Evolutionary conservation across 1,140 invertebrate genomes (phyloP).

Genomic region (Drosophila equinoxialis): DNA sequence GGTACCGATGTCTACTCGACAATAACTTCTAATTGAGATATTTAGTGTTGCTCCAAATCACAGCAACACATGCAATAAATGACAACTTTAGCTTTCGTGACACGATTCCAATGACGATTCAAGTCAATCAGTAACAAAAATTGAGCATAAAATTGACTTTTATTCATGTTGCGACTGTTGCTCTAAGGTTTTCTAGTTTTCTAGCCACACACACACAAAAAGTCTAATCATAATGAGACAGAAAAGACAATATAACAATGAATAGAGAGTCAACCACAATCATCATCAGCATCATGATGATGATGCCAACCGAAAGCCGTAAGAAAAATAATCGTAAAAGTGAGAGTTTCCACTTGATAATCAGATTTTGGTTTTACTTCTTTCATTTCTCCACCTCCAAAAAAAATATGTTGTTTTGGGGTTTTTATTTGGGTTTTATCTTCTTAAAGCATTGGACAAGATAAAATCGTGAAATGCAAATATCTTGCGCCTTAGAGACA

Average conservation of each 20-base stretch:
- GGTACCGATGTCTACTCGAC: conserved; percentile 32
- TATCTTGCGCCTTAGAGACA: conserved; percentile 48
- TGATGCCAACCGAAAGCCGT: conserved; percentile 64
- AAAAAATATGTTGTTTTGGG: conserved; percentile 12
- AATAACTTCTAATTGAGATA: conserved; percentile 77
- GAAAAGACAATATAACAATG: conserved; percentile 54
- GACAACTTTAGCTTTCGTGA: conserved; percentile 44
- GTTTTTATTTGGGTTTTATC: conserved; percentile 36
- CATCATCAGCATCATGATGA: conserved; percentile 6
- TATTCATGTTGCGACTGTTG: conserved; percentile 47
- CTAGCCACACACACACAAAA: conserved; percentile 60
- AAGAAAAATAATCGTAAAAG: conserved; percentile 81
- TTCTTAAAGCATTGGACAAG: conserved; percentile 19
- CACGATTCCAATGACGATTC: conserved; percentile 44
- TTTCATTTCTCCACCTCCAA: conserved; percentile 38
- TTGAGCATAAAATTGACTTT: conserved; percentile 79
- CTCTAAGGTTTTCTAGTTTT: conserved; percentile 34
- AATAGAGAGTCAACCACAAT: conserved; percentile 7
- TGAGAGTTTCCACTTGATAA: conserved; percentile 79
- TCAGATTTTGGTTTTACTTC: conserved; percentile 48
- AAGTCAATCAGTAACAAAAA: conserved; percentile 72
- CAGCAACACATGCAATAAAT: conserved; percentile 28
- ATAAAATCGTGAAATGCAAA: conserved; percentile 55
- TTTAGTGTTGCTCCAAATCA: conserved; percentile 79
- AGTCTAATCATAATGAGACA: conserved; percentile 77